phyloP scores from a whole-genome alignment of 2,888 invertebrate species.

The Candidula unifasciata region DNA sequence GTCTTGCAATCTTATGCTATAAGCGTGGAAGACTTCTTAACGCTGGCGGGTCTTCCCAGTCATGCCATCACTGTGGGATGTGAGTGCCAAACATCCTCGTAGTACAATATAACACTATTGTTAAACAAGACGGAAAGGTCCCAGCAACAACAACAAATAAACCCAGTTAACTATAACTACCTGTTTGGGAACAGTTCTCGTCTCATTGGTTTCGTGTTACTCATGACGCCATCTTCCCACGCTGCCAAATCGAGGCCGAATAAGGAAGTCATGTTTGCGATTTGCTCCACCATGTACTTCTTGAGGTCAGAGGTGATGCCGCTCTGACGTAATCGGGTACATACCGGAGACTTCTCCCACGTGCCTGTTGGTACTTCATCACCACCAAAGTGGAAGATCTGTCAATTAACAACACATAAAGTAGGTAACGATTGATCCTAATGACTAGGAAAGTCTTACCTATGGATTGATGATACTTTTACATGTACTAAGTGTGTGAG shows the following conservation, averaged over 20 bases:
- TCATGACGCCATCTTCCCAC: constrained; percentile 68
- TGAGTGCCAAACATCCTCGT: too few relatives aligned
- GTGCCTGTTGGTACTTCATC: constrained; percentile 72
- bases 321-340: constrained; percentile 55
- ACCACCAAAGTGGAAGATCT: constrained; percentile 72
- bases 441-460: too few relatives aligned
- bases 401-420: neutral
- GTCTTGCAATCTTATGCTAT: too few relatives aligned
- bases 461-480: too few relatives aligned
- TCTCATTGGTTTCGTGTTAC: constrained; percentile 51
- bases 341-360: constrained; percentile 70
- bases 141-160: too few relatives aligned
- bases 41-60: too few relatives aligned
- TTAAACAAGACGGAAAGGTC: too few relatives aligned
- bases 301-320: constrained; percentile 53
- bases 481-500: too few relatives aligned
- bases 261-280: constrained; percentile 53
- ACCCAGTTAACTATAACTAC: neutral
- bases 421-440: too few relatives aligned
- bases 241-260: constrained; percentile 60
- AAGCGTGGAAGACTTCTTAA: too few relatives aligned
- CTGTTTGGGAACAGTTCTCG: constrained; percentile 32
- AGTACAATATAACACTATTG: too few relatives aligned
- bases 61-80: too few relatives aligned
- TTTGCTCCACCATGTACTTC: constrained; percentile 53